Base-by-base conservation (phyloP, 2,888 invertebrate species). In the Unio pictorum region DNA sequence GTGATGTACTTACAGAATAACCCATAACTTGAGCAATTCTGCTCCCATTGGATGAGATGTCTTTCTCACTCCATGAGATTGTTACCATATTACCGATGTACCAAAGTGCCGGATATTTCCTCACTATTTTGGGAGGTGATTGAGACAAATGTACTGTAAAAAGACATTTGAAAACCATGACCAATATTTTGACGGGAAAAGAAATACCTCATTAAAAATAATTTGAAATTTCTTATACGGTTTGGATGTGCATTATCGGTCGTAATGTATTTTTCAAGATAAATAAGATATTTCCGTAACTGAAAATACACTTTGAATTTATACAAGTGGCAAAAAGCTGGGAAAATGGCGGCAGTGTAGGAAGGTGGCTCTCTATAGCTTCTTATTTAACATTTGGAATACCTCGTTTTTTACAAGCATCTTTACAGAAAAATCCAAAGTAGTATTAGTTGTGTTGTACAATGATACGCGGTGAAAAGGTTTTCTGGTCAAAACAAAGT, bases 121-220 rank as follows among this genome's bases (percentile, higher is more conserved):
- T 75, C 26, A 62, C 64, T 28, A 85, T 75, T 62, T 68, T 67
- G 28, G 77, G 65, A 23, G 64, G 28, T 26, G 72, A 55, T 34
- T 71, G 72, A 64, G 77, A 69, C 61, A 84, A 64, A 68, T 85
- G 79, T 64, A 72, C 85, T 83, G 70, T 3, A 78, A 72, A 45
- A 30, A 23, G 62, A 65, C 5, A 59, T 45, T 45, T 45, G 8
- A 4, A 28, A 56, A 30, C 34, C 15, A n/a, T 55, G 17, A 11
- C 56, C 23, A 55, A 20, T 26, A 20, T 17, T 20, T 20, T 64
- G 55, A 64, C 4, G 23, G 23, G 18, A 54, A 34, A 64, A 45
- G 7, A 55, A 28, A 34, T 8, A 55, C 54, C 45, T 45, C n/a
- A 3, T 45, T n/a, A 23, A 63, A 54, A 18, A 11, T 26, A 3